These are phyloP conservation scores for cattle (Bos taurus) DNA, from an alignment of 2,113 vertebrate species.

Conservation along the genomic window ARS-UCD2.0 NC_037340.1:9131501-9132000, in stretches of 20 bases:
- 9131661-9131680: constrained; percentile 40
- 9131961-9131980: neutral
- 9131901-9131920: neutral
- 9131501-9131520: neutral
- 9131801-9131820: neutral
- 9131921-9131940: neutral
- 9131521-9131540: neutral
- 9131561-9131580: neutral
- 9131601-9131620: neutral
- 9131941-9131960: neutral
- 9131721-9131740: neutral
- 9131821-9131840: neutral
- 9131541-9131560: neutral
- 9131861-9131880: neutral
- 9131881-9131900: neutral
- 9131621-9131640: neutral
- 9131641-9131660: neutral
- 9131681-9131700: neutral
- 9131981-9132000: neutral
- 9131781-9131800: neutral
- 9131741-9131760: neutral
- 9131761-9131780: neutral
- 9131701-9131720: neutral
- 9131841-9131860: neutral
- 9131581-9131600: neutral